Evolutionary conservation across 1,140 invertebrate genomes (phyloP).

Genomic region (Artemia franciscana): DNA sequence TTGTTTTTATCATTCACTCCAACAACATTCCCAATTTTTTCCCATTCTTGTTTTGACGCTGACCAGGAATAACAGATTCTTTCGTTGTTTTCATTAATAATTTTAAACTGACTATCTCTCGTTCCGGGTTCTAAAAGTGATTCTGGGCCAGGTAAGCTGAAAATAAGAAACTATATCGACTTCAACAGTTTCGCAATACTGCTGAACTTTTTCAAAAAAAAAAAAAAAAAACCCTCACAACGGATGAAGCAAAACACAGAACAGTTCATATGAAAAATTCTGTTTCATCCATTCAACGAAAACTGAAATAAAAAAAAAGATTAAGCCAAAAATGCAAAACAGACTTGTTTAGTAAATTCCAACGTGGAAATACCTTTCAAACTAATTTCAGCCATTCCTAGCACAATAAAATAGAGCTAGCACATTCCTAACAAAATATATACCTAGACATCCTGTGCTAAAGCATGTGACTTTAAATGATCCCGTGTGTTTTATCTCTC

Average conservation of each 20-base stretch:
- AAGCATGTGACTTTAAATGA: no score
- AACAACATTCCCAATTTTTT: conserved; percentile 67
- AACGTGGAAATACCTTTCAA: no score
- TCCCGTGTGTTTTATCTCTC: no score
- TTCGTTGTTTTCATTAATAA: conserved; percentile 44
- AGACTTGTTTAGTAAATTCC: conserved; percentile 9
- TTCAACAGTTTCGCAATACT: not conserved
- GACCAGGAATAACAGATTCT: conserved; percentile 62
- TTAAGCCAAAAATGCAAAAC: no score
- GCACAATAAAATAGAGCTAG: no score
- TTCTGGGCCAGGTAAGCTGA: conserved; percentile 48
- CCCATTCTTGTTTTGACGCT: conserved; percentile 41
- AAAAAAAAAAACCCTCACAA: no score
- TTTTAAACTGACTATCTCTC: conserved; percentile 59
- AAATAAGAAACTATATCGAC: conserved; percentile 4
- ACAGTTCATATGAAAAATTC: no score
- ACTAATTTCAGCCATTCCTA: no score
- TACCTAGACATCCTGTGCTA: no score
- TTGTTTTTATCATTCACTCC: conserved; percentile 49
- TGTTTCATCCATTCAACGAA: no score
- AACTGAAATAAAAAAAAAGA: not conserved
- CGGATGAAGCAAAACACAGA: no score
- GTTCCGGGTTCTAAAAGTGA: conserved; percentile 48
- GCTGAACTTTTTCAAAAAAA: not conserved
- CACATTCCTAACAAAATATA: no score